Conservation (phyloP, 1,140 invertebrate genomes). For the Mamestra configurata region DNA sequence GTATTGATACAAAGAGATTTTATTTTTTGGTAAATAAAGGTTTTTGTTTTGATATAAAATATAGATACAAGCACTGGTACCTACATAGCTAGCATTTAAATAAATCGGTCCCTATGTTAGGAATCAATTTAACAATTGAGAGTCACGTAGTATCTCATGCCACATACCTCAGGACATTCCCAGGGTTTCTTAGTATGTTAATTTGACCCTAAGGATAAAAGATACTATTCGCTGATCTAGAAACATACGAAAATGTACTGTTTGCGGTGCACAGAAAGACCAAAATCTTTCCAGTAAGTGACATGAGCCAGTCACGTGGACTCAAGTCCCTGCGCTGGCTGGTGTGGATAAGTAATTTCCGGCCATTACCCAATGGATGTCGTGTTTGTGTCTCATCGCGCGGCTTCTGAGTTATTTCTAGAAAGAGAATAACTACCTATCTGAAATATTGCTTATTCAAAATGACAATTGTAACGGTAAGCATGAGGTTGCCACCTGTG, state of each 20-base stretch:
- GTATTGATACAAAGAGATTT: neutral
- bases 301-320: neutral
- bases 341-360: constrained; percentile 48
- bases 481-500: too few species aligned
- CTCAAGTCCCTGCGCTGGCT: constrained; percentile 19
- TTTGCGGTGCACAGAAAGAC: constrained; percentile 6
- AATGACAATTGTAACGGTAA: too few species aligned
- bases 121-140: constrained; percentile 54
- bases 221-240: neutral
- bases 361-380: constrained; percentile 39
- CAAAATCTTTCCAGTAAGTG: neutral
- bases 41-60: neutral
- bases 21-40: neutral
- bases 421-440: neutral
- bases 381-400: constrained; percentile 18
- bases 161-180: neutral
- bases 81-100: too few species aligned
- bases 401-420: neutral
- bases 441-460: too few species aligned
- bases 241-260: constrained; percentile 12
- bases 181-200: constrained; percentile 23
- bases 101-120: neutral
- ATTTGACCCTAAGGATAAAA: constrained; percentile 10
- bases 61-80: neutral
- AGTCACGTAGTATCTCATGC: neutral